Evolutionary conservation across 2,113 vertebrate species (phyloP).

Genomic region (Centrocercus urophasianus): DNA sequence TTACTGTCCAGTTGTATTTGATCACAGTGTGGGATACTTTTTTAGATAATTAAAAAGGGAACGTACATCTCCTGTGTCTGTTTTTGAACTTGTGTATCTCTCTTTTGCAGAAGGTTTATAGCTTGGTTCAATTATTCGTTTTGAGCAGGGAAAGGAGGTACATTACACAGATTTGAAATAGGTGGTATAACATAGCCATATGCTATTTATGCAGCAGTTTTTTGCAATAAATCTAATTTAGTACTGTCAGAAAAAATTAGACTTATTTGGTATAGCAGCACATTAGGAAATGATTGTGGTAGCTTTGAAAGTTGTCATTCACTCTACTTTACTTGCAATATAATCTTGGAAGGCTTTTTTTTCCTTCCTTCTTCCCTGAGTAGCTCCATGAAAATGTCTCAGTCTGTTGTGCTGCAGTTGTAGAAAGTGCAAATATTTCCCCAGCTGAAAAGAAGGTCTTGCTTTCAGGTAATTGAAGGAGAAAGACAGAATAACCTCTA

Average conservation of each 20-base stretch:
- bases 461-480: conserved; percentile 60
- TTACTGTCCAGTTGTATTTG: not conserved
- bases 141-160: conserved; percentile 70
- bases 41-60: conserved; percentile 46
- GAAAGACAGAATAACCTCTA: conserved; percentile 46
- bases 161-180: conserved; percentile 81
- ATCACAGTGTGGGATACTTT: not conserved
- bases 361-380: not conserved
- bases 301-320: conserved; percentile 82
- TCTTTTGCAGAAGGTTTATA: conserved; percentile 72
- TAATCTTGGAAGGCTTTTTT: conserved; percentile 50
- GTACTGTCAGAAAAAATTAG: conserved; percentile 83
- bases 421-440: conserved; percentile 69
- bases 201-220: conserved; percentile 86
- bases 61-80: conserved; percentile 58
- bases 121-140: conserved; percentile 78
- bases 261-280: conserved; percentile 83
- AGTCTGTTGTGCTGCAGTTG: conserved; percentile 76
- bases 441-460: conserved; percentile 62
- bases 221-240: conserved; percentile 85
- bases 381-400: conserved; percentile 66
- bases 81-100: conserved; percentile 69
- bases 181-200: conserved; percentile 83
- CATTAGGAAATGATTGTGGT: conserved; percentile 82
- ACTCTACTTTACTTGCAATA: conserved; percentile 68